A percentile compares a stretch with the other conserved stretches of the same genome.
Conservation (phyloP, 1,140 invertebrate species). For the Tetragnatha versicolor region DNA sequence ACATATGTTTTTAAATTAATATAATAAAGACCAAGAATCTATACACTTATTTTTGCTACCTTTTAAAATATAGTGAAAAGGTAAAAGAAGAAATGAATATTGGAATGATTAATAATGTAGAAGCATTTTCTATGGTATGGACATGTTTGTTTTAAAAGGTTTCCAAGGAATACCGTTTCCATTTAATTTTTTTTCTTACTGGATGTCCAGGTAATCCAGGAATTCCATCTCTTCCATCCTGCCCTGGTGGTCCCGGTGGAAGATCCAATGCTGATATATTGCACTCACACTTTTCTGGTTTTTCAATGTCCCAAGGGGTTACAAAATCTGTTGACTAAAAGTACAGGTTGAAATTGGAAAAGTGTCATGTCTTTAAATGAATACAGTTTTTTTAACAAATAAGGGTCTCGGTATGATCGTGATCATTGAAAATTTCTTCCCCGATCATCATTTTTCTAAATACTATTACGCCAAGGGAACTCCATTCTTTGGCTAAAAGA, state of each 20-base stretch:
- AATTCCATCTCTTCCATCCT: slow-evolving; percentile 48
- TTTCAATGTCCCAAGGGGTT: neutral
- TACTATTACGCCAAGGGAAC: no score
- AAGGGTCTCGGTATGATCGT: no score
- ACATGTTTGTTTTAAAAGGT: neutral
- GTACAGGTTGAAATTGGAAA: neutral
- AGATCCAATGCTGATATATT: slow-evolving; percentile 41
- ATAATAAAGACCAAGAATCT: no score
- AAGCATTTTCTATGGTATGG: neutral
- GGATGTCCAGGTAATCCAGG: slow-evolving; percentile 52
- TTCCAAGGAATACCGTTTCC: neutral
- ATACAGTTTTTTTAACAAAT: no score
- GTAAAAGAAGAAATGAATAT: neutral
- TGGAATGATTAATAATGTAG: neutral
- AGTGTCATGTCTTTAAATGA: neutral
- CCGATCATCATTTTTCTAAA: no score
- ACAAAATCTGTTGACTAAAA: slow-evolving; percentile 12
- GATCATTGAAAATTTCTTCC: no score
- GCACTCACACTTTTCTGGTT: slow-evolving; percentile 19
- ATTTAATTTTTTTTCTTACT: slow-evolving; percentile 16
- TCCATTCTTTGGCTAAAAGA: no score
- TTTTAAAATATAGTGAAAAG: neutral
- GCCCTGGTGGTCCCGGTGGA: slow-evolving; percentile 38
- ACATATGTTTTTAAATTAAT: no score
- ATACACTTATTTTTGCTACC: neutral